phyloP scores from a whole-genome alignment of 2,888 invertebrate species.

The Drosophila antonietae region DNA sequence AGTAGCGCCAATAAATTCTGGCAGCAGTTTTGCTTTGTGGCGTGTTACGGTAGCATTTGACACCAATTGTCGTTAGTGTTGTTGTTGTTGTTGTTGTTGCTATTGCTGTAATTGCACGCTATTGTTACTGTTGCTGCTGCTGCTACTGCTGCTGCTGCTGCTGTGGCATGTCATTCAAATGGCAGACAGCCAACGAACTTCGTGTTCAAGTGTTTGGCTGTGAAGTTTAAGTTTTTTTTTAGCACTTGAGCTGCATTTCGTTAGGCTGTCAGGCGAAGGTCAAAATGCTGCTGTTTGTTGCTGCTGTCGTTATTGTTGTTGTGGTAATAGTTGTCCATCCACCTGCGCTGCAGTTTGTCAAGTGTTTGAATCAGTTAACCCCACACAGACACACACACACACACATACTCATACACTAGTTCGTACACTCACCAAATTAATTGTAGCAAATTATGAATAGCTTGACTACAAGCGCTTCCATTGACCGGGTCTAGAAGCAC shows the following conservation, averaged over 20 bases:
- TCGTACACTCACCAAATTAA: constrained; percentile 33
- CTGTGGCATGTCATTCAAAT: constrained; percentile 80
- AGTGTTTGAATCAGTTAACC: constrained; percentile 58
- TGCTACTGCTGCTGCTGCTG: constrained; percentile 39
- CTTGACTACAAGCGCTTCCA: constrained; percentile 29
- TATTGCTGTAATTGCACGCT: constrained; percentile 68
- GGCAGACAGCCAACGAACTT: constrained; percentile 79
- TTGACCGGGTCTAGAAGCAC: constrained; percentile 31
- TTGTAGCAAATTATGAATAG: constrained; percentile 60
- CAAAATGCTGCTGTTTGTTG: constrained; percentile 55
- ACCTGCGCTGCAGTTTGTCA: constrained; percentile 65
- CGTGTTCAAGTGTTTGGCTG: constrained; percentile 72
- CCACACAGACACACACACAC: constrained; percentile 12
- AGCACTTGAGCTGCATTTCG: constrained; percentile 56
- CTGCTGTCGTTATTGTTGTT: constrained; percentile 19
- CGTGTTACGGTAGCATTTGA: constrained; percentile 76
- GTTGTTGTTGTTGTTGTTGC: constrained; percentile 61
- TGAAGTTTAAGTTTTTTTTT: constrained; percentile 32
- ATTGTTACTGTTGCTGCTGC: constrained; percentile 46
- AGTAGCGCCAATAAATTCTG: constrained; percentile 54
- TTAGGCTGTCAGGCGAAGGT: constrained; percentile 68
- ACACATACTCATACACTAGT: background rate
- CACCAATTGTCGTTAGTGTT: constrained; percentile 73
- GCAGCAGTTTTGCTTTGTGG: constrained; percentile 43
- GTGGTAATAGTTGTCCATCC: constrained; percentile 30